These are phyloP conservation scores for Epinephelus cyanopodus DNA, from an alignment of 2,113 vertebrate genomes.

Conservation along the genomic window DNA sequence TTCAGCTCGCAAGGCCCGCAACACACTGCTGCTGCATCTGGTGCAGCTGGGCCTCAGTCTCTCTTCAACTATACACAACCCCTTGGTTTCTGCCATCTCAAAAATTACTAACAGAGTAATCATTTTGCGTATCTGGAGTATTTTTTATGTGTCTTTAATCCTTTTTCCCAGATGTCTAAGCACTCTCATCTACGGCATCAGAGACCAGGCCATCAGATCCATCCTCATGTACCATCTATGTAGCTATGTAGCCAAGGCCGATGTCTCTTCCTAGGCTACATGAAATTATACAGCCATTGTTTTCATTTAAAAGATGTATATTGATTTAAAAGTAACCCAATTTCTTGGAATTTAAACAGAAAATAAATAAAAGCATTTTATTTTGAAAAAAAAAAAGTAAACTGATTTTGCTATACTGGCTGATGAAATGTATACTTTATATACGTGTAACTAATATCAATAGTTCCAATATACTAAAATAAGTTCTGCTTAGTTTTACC, in stretches of 20 bases:
- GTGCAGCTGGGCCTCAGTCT: conserved; percentile 74
- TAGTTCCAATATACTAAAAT: too few relatives aligned
- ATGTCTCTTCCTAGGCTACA: not conserved
- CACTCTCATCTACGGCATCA: conserved; percentile 65
- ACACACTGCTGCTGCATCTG: conserved; percentile 74
- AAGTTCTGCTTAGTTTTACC: too few relatives aligned
- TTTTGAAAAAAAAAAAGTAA: too few relatives aligned
- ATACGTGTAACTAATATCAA: too few relatives aligned
- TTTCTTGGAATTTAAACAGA: too few relatives aligned
- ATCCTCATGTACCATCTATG: conserved; percentile 39
- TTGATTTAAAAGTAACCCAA: too few relatives aligned
- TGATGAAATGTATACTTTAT: too few relatives aligned
- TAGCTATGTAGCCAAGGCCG: not conserved
- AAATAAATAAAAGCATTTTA: too few relatives aligned
- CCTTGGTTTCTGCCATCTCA: conserved; percentile 31
- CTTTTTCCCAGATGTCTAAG: conserved; percentile 64
- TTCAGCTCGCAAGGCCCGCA: conserved; percentile 66
- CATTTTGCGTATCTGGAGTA: conserved; percentile 14
- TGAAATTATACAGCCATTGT: too few relatives aligned
- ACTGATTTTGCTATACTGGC: too few relatives aligned
- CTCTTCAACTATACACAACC: conserved; percentile 44
- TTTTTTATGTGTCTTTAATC: conserved; percentile 51
- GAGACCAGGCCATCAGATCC: conserved; percentile 61
- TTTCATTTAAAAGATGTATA: too few relatives aligned
- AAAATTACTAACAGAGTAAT: not conserved